Percentiles rank a stretch among this genome's conserved stretches.
These are phyloP conservation scores for Formicarius rufipectus DNA, from an alignment of 2,113 vertebrate species.

Conservation along the genomic window DNA sequence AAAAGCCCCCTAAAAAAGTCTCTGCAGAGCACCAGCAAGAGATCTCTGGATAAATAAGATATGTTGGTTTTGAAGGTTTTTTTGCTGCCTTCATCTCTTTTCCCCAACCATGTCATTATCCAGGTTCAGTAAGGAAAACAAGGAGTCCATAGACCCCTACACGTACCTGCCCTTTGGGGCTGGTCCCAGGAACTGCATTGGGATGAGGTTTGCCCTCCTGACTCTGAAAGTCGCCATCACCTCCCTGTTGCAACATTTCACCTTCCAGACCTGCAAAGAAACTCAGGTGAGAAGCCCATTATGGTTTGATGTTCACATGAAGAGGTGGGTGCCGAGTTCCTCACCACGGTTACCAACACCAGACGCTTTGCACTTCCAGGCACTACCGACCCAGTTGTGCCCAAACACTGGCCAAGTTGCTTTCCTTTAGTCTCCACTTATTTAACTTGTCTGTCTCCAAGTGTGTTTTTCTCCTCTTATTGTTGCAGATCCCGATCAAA, in stretches of 20 bases:
- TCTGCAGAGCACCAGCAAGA: not conserved
- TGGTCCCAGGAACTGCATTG: slow-evolving; percentile 86
- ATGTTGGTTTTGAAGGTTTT: accelerated
- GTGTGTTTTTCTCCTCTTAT: not conserved
- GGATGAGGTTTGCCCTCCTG: slow-evolving; percentile 84
- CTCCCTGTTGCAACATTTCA: slow-evolving; percentile 78
- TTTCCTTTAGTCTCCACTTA: not conserved
- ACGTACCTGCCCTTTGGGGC: slow-evolving; percentile 82
- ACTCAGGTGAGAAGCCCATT: slow-evolving; percentile 74
- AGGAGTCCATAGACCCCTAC: slow-evolving; percentile 68
- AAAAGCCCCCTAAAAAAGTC: not conserved
- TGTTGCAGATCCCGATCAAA: slow-evolving; percentile 76
- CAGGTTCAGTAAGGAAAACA: slow-evolving; percentile 86
- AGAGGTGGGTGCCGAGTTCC: not conserved
- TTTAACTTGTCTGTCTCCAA: not conserved
- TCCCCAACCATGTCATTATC: not conserved
- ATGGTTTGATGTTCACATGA: accelerated
- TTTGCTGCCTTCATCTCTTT: not conserved
- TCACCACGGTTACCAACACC: not conserved
- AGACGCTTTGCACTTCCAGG: not conserved
- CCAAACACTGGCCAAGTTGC: accelerated
- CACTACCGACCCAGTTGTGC: accelerated
- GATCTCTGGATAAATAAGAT: not conserved
- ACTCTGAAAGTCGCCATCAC: slow-evolving; percentile 74
- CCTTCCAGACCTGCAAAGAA: slow-evolving; percentile 78